A percentile compares a stretch with the other conserved stretches of the same genome.
Evolutionary conservation across 2,888 invertebrate species (phyloP).

Genomic region (Euspilapteryx auroguttella): DNA sequence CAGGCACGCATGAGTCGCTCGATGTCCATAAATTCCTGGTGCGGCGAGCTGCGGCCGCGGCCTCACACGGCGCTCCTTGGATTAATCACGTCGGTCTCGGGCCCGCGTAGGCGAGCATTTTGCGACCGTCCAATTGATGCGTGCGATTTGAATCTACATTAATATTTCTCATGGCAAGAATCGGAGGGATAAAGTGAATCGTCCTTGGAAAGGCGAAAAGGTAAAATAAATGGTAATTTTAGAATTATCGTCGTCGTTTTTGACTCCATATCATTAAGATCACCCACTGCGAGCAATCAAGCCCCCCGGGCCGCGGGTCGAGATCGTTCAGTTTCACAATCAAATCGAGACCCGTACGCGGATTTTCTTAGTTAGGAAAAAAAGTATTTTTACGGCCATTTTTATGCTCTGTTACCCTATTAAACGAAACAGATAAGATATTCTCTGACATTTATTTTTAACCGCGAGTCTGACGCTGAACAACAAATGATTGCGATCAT

Average conservation of each 20-base stretch:
- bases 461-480: no score
- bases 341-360: background rate
- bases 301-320: slow-evolving; percentile 1
- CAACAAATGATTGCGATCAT: no score
- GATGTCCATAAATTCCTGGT: slow-evolving; percentile 43
- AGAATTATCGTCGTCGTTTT: no score
- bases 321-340: background rate
- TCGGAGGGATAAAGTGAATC: no score
- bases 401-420: no score
- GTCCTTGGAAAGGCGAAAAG: no score
- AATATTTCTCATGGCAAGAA: no score
- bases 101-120: slow-evolving; percentile 1
- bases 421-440: no score
- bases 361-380: no score
- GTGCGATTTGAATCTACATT: background rate
- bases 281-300: slow-evolving; percentile 3
- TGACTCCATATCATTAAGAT: slow-evolving; percentile 2
- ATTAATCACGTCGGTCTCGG: slow-evolving; percentile 24
- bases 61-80: slow-evolving; percentile 45
- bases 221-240: no score
- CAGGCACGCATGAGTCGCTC: slow-evolving; percentile 26
- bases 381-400: no score
- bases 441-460: no score
- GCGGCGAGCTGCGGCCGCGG: slow-evolving; percentile 19
- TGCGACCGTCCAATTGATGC: background rate